These are phyloP conservation scores for Channa maculata DNA, from an alignment of 2,113 vertebrate species.

Conservation along the genomic window DNA sequence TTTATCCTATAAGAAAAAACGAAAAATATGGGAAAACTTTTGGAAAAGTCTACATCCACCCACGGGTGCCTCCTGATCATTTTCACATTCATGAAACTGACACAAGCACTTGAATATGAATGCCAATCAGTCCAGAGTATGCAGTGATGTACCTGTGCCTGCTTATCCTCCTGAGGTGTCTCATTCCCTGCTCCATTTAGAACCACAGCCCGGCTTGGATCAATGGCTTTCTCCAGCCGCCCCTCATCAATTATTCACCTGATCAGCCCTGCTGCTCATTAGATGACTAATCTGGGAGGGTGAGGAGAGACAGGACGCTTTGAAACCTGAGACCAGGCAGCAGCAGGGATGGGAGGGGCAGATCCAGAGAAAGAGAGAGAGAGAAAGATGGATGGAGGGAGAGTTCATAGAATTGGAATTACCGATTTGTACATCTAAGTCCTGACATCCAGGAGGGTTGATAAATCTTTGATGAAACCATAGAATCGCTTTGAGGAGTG, in stretches of 20 bases:
- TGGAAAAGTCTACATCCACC: no score
- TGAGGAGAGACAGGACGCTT: slow-evolving; percentile 57
- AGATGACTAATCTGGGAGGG: slow-evolving; percentile 77
- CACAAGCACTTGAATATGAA: slow-evolving; percentile 2
- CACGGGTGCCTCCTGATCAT: neutral
- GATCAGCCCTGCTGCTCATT: slow-evolving; percentile 79
- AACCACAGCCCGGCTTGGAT: slow-evolving; percentile 68
- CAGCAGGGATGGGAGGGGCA: slow-evolving; percentile 49
- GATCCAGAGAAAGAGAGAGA: slow-evolving; percentile 30
- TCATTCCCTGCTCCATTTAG: slow-evolving; percentile 70
- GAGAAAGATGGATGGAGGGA: slow-evolving; percentile 29
- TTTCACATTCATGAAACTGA: neutral
- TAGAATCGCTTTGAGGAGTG: slow-evolving; percentile 70
- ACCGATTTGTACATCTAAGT: slow-evolving; percentile 69
- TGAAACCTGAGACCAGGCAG: slow-evolving; percentile 73
- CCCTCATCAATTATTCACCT: slow-evolving; percentile 81
- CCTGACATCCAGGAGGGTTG: slow-evolving; percentile 64
- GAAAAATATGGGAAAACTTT: no score
- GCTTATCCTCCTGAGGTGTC: slow-evolving; percentile 57
- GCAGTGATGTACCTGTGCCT: slow-evolving; percentile 49
- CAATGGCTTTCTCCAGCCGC: slow-evolving; percentile 73
- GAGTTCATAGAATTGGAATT: slow-evolving; percentile 60
- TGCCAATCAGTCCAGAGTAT: slow-evolving; percentile 16
- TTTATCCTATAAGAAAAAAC: no score
- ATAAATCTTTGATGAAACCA: slow-evolving; percentile 74